phyloP scores from a whole-genome alignment of 2,113 vertebrate genomes.

The Thinocorus orbignyianus region DNA sequence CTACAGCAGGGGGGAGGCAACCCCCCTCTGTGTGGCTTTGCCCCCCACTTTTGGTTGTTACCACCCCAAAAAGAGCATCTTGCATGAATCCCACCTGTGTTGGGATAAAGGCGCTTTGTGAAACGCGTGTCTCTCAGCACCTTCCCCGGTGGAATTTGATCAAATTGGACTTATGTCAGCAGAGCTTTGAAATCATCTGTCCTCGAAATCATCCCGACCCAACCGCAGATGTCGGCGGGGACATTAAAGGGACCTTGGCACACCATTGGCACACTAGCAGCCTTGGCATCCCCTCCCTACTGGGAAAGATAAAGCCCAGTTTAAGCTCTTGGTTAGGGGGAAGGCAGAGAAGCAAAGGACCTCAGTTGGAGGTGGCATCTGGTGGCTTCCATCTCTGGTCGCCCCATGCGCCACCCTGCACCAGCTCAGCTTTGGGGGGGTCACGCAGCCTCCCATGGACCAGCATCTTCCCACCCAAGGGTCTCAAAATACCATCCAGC shows the following conservation, averaged over 20 bases:
- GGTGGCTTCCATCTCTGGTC: background rate
- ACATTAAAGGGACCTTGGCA: background rate
- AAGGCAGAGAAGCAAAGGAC: background rate
- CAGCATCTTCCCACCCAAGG: background rate
- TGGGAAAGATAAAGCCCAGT: background rate
- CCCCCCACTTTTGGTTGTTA: too few relatives aligned
- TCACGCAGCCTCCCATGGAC: background rate
- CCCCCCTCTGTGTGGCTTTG: background rate
- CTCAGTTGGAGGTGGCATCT: accelerated
- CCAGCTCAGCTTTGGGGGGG: background rate
- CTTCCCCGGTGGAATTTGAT: slow-evolving; percentile 52
- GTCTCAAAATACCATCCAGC: background rate
- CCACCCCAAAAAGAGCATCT: too few relatives aligned
- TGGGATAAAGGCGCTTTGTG: background rate
- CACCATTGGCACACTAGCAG: background rate
- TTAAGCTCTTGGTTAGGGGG: background rate
- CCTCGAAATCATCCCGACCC: background rate
- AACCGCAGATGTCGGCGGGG: background rate
- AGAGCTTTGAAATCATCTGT: background rate
- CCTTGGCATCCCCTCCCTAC: background rate
- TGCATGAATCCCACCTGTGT: accelerated
- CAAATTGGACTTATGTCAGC: slow-evolving; percentile 49
- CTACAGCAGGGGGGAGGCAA: background rate
- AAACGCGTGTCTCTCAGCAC: background rate
- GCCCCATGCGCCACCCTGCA: background rate